Evolutionary conservation across 2,888 invertebrate genomes (phyloP), one percentile per base, ranked within the genome.

Genomic region (Philaethria dido): DNA sequence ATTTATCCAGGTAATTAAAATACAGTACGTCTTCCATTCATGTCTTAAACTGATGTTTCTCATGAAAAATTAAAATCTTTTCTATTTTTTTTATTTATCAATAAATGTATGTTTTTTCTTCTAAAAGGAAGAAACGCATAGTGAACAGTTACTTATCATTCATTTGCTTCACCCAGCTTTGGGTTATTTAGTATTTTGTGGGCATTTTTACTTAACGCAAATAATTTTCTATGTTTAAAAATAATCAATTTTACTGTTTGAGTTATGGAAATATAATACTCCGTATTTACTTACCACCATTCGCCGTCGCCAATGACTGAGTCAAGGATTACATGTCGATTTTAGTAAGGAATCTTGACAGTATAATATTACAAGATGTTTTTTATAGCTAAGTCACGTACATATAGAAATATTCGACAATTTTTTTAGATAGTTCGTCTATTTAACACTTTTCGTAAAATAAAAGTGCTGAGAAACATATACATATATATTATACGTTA

Each of bases 1-100:
- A 96, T 98, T 45, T 96, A 96, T 93, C 99, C 99, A 80, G 97
- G 96, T 96, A 75, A 74, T 52, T 48, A 18, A 11, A 33, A 33
- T n/a, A n/a, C n/a, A n/a, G n/a, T n/a, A n/a, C n/a, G n/a, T n/a
- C n/a, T n/a, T n/a, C n/a, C n/a, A n/a, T n/a, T n/a, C n/a, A 29
- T 6, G 29, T 29, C 6, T 29, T 29, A 29, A 4, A 3, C 3
- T 29, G 29, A 29, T 8, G 33, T 1, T 8, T 33, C 33, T 8
- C 8, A 8, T 33, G 4, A 6, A 33, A 33, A 8, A 33, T 33
- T 29, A 3, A 29, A 6, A 4, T 29, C 29, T 29, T 29, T n/a
- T n/a, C n/a, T n/a, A n/a, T n/a, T n/a, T n/a, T n/a, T n/a, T n/a
- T n/a, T n/a, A n/a, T n/a, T n/a, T n/a, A n/a, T n/a, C n/a, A n/a